These are phyloP conservation scores for Campylomormyrus tamandua DNA, from an alignment of 2,113 vertebrate genomes.

Conservation along the genomic window DNA sequence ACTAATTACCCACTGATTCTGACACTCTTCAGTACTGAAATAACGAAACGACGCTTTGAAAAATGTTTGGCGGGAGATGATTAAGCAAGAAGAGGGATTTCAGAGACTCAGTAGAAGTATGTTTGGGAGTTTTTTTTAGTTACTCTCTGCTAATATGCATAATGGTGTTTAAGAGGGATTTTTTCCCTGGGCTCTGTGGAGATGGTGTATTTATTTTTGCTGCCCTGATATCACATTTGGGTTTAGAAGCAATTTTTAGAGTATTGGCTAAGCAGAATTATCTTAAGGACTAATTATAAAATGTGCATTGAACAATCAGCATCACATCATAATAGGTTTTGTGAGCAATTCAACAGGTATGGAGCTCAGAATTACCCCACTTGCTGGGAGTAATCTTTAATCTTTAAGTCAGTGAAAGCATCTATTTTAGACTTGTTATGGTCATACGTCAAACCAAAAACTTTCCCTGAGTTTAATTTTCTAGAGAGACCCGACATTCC, in stretches of 20 bases:
- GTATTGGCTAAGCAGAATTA: neutral
- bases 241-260: neutral
- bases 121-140: constrained; percentile 11
- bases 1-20: constrained; percentile 7
- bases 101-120: constrained; percentile 15
- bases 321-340: neutral
- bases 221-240: constrained; percentile 6
- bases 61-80: constrained; percentile 6
- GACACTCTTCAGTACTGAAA: neutral
- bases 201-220: neutral
- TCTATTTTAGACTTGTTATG: neutral
- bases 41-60: neutral
- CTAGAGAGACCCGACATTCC: neutral
- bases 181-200: neutral
- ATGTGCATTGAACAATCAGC: neutral
- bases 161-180: neutral
- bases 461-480: neutral
- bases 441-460: neutral
- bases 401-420: neutral
- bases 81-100: constrained; percentile 17
- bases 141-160: constrained; percentile 16
- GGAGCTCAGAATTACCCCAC: neutral
- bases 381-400: too few relatives aligned
- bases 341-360: neutral
- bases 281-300: neutral